These are phyloP conservation scores for Onychomys leucogaster DNA, from an alignment of 2,797 vertebrate genomes.

Conservation along the genomic window DNA sequence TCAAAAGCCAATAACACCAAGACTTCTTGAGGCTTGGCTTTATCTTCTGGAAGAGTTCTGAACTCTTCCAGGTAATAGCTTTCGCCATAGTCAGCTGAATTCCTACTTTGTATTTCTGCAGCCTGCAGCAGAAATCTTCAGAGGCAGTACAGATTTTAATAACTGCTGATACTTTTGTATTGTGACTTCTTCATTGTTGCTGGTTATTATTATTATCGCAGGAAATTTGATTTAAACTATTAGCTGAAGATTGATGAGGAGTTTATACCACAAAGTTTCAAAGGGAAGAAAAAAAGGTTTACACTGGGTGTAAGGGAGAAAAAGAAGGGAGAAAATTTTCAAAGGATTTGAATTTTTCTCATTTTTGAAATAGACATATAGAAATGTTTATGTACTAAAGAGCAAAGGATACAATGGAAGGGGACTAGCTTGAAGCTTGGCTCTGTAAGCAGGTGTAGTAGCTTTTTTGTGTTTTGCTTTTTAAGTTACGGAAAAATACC, in stretches of 20 bases:
- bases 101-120: too few relatives aligned
- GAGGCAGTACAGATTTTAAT: slow-evolving; percentile 50
- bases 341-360: neutral
- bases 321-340: neutral
- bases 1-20: too few relatives aligned
- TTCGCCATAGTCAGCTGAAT: too few relatives aligned
- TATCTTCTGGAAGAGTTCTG: too few relatives aligned
- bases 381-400: too few relatives aligned
- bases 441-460: too few relatives aligned
- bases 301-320: neutral
- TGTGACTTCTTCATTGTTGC: slow-evolving; percentile 52
- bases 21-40: too few relatives aligned
- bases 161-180: slow-evolving; percentile 17
- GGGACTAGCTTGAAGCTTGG: neutral
- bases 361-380: neutral
- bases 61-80: too few relatives aligned
- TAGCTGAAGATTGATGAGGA: slow-evolving; percentile 38
- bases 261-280: neutral
- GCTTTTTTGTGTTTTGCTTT: too few relatives aligned
- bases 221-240: slow-evolving; percentile 2
- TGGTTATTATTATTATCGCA: slow-evolving; percentile 57
- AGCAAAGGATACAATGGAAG: neutral
- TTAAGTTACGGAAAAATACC: too few relatives aligned
- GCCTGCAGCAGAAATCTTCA: neutral
- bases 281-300: neutral